Conservation (phyloP, 2,888 invertebrate genomes). For the Acleris cristana region DNA sequence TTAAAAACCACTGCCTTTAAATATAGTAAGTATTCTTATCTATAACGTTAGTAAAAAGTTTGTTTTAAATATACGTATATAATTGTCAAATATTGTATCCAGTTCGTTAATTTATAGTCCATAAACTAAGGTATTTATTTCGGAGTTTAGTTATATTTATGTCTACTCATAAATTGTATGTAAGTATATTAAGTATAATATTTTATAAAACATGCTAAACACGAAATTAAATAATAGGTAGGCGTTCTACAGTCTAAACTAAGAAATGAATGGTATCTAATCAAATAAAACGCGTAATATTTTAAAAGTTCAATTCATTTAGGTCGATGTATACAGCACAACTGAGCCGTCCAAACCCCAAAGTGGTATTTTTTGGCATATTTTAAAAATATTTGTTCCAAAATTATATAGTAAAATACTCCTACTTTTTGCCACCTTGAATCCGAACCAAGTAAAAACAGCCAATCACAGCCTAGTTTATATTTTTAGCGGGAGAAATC, state of each 20-base stretch:
- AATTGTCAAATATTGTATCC: conserved; percentile 1
- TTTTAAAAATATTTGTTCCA: conserved; percentile 10
- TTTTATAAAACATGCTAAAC: conserved; percentile 33
- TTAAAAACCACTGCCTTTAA: conserved; percentile 27
- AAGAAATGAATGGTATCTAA: conserved; percentile 1
- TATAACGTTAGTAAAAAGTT: background rate
- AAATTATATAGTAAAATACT: conserved; percentile 31
- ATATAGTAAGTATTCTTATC: conserved; percentile 1
- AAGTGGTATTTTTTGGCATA: conserved; percentile 62
- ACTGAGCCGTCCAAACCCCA: conserved; percentile 76
- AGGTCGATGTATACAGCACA: conserved; percentile 61
- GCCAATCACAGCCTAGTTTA: conserved; percentile 43
- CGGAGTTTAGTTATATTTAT: conserved; percentile 4
- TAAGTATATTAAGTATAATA: conserved; percentile 19
- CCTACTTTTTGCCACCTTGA: conserved; percentile 24
- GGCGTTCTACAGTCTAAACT: conserved; percentile 20
- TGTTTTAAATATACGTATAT: background rate
- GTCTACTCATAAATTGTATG: conserved; percentile 17
- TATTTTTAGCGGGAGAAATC: conserved; percentile 47
- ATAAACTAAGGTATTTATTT: too few relatives aligned
- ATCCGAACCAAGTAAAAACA: conserved; percentile 31
- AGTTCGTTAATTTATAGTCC: background rate
- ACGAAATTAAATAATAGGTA: conserved; percentile 12
- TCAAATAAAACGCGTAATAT: conserved; percentile 30
- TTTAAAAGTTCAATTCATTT: conserved; percentile 38